Percentiles rank a stretch among this genome's conserved stretches.
phyloP scores from a whole-genome alignment of 2,888 invertebrate genomes.

The Meiosimyza platycephala region DNA sequence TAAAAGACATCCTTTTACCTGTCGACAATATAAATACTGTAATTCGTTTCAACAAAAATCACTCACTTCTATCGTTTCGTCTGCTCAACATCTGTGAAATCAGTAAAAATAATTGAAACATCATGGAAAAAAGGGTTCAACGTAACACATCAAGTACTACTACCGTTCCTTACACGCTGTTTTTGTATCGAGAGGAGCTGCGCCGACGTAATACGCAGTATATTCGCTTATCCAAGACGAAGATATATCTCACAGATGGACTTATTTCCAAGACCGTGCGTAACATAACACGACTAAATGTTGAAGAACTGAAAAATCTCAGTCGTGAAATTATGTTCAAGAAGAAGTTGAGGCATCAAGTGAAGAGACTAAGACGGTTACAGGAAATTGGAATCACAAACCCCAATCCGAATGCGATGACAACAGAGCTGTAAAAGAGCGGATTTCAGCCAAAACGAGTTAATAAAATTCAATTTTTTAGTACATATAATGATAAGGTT shows the following conservation, averaged over 20 bases:
- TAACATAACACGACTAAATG: conserved; percentile 41
- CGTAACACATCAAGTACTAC: too few relatives aligned
- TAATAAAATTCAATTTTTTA: too few relatives aligned
- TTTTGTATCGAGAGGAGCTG: conserved; percentile 53
- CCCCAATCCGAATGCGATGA: conserved; percentile 29
- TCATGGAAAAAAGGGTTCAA: too few relatives aligned
- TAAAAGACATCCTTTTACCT: too few relatives aligned
- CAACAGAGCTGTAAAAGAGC: conserved; percentile 19
- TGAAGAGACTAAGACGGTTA: conserved; percentile 40
- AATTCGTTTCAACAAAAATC: too few relatives aligned
- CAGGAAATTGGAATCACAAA: conserved; percentile 24
- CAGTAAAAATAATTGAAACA: too few relatives aligned
- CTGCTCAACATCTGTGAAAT: too few relatives aligned
- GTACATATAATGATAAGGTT: too few relatives aligned
- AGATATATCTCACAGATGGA: conserved; percentile 51
- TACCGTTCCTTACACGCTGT: conserved; percentile 37
- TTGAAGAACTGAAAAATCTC: conserved; percentile 52
- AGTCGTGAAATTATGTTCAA: conserved; percentile 55
- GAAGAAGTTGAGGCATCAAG: conserved; percentile 50
- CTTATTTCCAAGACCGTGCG: conserved; percentile 50
- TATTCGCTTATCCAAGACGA: conserved; percentile 50
- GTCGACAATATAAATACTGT: too few relatives aligned
- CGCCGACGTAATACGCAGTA: conserved; percentile 46
- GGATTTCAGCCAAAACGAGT: neutral
- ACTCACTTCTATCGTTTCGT: too few relatives aligned